Evolutionary conservation across 2,113 vertebrate genomes (phyloP), one percentile per base, ranked within the genome.

Genomic region (Cynoglossus semilaevis): DNA sequence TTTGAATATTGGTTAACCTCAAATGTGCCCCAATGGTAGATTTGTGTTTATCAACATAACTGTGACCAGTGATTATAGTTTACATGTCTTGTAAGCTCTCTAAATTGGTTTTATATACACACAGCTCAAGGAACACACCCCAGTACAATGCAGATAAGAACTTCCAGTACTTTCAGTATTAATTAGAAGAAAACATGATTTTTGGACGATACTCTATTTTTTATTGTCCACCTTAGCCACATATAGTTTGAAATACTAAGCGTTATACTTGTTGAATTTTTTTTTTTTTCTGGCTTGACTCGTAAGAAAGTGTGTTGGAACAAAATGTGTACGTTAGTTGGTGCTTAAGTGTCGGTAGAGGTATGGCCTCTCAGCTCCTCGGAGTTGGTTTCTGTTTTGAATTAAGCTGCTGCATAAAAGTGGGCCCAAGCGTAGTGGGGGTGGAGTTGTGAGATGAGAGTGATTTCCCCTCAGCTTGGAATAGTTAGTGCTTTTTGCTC

Each of bases 401-500:
- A 74, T 82, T 78, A 78, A 59, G 61, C 53, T 49, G 47, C 59
- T 66, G 76, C 67, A 41, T 63, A 75, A 59, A 71, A 74, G 65
- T 80, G 53, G 72, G 77, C 70, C 79, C 79, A 81, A 75, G 64
- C 67, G 45, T 74, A 51, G 62, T 56, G 67, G 74, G 79, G 72
- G 77, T 66, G 79, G 67, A 67, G 81, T 29, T 17, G n/a, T 51
- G 41, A 65, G 75, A 79, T 67, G 70, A 63, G 44, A 74, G 53
- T 67, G 49, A 80, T 79, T 83, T 83, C 70, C 65, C 70, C 55
- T 60, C 70, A 65, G 70, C 59, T 60, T 83, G 76, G 47, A 82
- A 74, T 57, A 57, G 59, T 80, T 79, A 52, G 51, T 40, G 34
- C 43, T 79, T 60, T 58, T 22, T n/a, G 18, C 57, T 72, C 38